phyloP scores from a whole-genome alignment of 2,113 vertebrate species.

The Asarcornis scutulata region DNA sequence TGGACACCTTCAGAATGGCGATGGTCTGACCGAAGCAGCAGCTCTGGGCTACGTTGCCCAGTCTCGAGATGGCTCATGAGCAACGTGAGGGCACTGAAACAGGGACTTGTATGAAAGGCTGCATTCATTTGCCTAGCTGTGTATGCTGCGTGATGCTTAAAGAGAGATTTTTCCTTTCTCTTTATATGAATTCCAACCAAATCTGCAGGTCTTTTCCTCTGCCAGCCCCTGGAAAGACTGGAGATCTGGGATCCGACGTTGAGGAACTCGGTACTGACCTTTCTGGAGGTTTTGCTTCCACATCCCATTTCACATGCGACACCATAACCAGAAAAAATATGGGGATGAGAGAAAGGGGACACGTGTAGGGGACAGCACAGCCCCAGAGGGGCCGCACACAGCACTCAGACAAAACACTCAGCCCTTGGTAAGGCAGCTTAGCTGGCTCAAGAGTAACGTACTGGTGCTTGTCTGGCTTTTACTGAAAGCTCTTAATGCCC shows the following conservation, averaged over 20 bases:
- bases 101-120: background rate
- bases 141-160: background rate
- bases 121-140: background rate
- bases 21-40: background rate
- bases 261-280: background rate
- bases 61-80: background rate
- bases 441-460: background rate
- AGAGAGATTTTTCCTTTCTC: background rate
- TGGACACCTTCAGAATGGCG: background rate
- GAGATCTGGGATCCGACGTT: background rate
- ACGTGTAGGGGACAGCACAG: fast-evolving
- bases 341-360: background rate
- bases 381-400: background rate
- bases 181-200: background rate
- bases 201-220: background rate
- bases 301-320: fast-evolving
- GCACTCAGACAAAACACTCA: background rate
- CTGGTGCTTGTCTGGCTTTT: background rate
- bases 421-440: background rate
- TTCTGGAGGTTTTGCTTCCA: background rate
- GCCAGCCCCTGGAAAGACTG: background rate
- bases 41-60: background rate
- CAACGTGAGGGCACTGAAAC: background rate
- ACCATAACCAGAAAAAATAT: background rate
- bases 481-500: background rate